Percentiles rank a stretch among this genome's conserved stretches.
phyloP scores from a whole-genome alignment of 2,113 vertebrate species.

The Tretioscincus oriximinensis region DNA sequence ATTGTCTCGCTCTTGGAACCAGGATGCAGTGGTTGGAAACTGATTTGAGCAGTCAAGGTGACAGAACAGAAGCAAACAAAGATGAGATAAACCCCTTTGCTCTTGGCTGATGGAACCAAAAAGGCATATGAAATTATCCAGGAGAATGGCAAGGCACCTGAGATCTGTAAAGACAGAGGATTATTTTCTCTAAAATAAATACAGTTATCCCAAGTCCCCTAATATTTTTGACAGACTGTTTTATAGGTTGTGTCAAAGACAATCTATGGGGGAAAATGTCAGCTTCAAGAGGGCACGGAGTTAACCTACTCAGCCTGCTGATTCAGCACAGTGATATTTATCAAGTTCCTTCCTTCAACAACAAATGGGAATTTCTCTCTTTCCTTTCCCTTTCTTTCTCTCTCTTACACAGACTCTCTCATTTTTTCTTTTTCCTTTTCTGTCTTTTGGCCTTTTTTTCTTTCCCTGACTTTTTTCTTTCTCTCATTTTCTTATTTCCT shows the following conservation, averaged over 20 bases:
- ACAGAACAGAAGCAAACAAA: slow-evolving; percentile 21
- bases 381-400: too few species aligned
- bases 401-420: too few species aligned
- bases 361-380: slow-evolving; percentile 37
- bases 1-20: background rate
- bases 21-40: background rate
- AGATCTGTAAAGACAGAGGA: slow-evolving; percentile 11
- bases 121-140: slow-evolving; percentile 36
- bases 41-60: slow-evolving; percentile 8
- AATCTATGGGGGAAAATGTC: slow-evolving; percentile 37
- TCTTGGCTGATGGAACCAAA: background rate
- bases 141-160: slow-evolving; percentile 7
- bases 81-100: background rate
- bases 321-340: slow-evolving; percentile 57
- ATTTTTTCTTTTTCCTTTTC: too few species aligned
- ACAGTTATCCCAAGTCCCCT: slow-evolving; percentile 18
- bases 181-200: slow-evolving; percentile 50
- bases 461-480: too few species aligned
- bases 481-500: too few species aligned
- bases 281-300: slow-evolving; percentile 59
- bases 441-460: too few species aligned
- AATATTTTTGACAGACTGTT: slow-evolving; percentile 39
- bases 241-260: slow-evolving; percentile 59
- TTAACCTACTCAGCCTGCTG: slow-evolving; percentile 58
- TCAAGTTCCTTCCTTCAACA: slow-evolving; percentile 25